Evolutionary conservation across 1,140 invertebrate species (phyloP), one percentile per base, ranked within the genome.

Genomic region (Bombus terrestris): DNA sequence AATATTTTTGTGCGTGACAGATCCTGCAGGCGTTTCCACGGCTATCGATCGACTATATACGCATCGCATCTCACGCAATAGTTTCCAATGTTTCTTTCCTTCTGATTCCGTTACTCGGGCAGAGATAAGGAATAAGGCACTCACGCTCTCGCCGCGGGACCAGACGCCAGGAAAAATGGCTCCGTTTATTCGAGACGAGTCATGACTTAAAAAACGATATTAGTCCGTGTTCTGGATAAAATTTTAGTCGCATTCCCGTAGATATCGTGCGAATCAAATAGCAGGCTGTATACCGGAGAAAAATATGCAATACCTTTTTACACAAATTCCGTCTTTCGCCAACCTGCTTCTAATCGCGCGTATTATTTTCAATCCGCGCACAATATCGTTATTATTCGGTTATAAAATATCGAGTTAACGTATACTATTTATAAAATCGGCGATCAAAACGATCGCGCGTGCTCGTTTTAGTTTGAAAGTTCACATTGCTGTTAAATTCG

Each of bases 1-100:
- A 89, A 92, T 92, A 92, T 92, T 92, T 92, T 92, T 88, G 91
- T 92, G 89, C 91, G 88, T 92, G 91, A 92, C 91, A 92, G 91
- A 92, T 92, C 91, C 91, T 83, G 83, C 83, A 83, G 89, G 74
- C 90, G 86, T 91, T 92, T 90, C 91, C 73, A 79, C 64, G 79
- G 66, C 64, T 81, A 92, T 92, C 91, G 91, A 92, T 92, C 91
- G 85, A 32, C 59, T 41, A 47, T 84, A 59, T 53, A 92, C 91
- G 91, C 91, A 90, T 90, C 86, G 79, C 73, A 83, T 89, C 87
- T 35, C 85, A 92, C 91, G 91, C 91, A 86, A 89, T 79, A 71
- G 41, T 82, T 81, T 69, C 79, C 80, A 53, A 35, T 71, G 64
- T 73, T 73, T 64, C 37, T 64, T 83, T n/a, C 53, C 75, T 25